Conservation (phyloP, 2,113 vertebrate species). For the Accipiter cooperii region DNA sequence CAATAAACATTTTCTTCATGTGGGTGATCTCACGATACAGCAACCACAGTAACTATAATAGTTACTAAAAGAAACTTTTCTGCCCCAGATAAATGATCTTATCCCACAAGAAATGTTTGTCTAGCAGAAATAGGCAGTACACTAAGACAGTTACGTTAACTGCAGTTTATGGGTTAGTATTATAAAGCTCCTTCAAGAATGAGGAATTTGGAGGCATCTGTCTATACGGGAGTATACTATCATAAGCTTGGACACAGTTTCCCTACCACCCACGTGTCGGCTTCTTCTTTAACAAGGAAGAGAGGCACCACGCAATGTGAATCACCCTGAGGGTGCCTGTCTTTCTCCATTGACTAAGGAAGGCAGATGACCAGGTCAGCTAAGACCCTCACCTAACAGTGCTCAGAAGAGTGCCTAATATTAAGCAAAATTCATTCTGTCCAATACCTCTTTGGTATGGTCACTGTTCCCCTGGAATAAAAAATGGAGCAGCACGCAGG, state of each 20-base stretch:
- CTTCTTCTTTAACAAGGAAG: not conserved
- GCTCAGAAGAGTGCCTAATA: not conserved
- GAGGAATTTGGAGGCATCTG: not conserved
- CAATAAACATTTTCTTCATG: constrained; percentile 61
- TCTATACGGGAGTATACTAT: not conserved
- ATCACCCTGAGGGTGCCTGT: not conserved
- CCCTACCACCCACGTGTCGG: not conserved
- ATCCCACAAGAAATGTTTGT: constrained; percentile 24
- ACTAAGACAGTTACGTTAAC: not conserved
- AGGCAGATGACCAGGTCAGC: not conserved
- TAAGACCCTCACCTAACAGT: not conserved
- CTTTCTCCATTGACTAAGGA: not conserved
- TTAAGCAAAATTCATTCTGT: not conserved
- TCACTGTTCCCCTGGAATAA: not conserved
- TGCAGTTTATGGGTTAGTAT: not conserved
- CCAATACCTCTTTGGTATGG: not conserved
- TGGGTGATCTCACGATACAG: constrained; percentile 38
- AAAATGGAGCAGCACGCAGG: not conserved
- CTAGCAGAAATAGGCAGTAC: not conserved
- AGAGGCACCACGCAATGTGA: not conserved
- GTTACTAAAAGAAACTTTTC: not conserved
- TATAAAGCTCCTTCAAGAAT: not conserved
- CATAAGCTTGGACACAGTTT: not conserved
- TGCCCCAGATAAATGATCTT: not conserved
- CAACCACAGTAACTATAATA: constrained; percentile 24